phyloP scores from a whole-genome alignment of 1,140 invertebrate species.

The Tribolium madens region DNA sequence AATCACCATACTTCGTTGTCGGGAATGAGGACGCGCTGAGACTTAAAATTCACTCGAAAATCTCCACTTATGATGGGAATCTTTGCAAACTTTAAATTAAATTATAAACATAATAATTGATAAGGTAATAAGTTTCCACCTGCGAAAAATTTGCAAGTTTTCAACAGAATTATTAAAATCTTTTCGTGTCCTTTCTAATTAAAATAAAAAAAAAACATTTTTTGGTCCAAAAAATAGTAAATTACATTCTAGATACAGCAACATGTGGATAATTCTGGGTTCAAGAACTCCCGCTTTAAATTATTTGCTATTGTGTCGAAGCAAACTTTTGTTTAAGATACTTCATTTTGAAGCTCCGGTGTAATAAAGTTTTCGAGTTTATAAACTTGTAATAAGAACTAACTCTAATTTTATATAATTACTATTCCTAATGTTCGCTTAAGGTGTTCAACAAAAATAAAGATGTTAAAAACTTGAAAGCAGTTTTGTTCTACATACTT shows the following conservation, averaged over 20 bases:
- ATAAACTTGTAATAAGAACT: constrained; percentile 6
- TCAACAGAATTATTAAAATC: background rate
- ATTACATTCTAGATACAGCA: no score
- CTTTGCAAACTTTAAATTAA: constrained; percentile 24
- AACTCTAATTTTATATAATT: background rate
- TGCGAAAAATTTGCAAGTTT: background rate
- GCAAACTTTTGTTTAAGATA: constrained; percentile 6
- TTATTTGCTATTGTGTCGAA: background rate
- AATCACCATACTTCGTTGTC: constrained; percentile 35
- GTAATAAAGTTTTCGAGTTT: constrained; percentile 9
- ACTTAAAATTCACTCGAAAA: constrained; percentile 37
- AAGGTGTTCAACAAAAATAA: background rate
- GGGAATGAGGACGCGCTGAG: background rate
- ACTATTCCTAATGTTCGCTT: background rate
- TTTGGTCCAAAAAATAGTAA: no score
- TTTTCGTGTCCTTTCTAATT: no score
- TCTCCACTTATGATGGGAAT: constrained; percentile 1
- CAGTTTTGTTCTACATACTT: background rate
- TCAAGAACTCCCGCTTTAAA: background rate
- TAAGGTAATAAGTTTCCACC: background rate
- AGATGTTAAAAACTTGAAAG: background rate
- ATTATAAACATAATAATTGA: constrained; percentile 9
- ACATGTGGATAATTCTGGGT: background rate
- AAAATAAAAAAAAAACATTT: no score
- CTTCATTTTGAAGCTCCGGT: constrained; percentile 9